Base-by-base conservation (phyloP, 2,797 vertebrate genomes). In the Paguma larvata region DNA sequence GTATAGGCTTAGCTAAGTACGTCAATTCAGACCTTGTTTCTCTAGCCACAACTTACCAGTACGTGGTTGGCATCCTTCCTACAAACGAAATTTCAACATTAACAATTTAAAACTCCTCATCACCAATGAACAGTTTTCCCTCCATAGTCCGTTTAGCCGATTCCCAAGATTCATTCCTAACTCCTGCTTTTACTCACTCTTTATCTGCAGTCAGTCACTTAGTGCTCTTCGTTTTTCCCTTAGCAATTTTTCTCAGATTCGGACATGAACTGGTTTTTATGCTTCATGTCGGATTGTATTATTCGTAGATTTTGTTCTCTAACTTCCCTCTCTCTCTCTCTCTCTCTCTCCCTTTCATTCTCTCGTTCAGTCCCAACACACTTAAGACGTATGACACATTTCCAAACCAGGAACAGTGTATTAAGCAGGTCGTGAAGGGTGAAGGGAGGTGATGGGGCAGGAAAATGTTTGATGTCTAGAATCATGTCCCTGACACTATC, bases 241-340 rank as follows among this genome's bases (percentile, higher is more conserved):
- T 82, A 27, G 6, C 32, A 48, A 34, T 73, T 92, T 84, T 88
- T 72, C 85, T 87, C 30, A 84, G 53, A 84, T 68, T 92, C 85
- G 75, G 32, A 44, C 7, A 68, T 86, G 34, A 87, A 86, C 25
- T 68, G 38, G 34, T 86, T 85, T 85, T 85, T 59, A 80, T 13
- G 41, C 46, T 88, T 65, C 83, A 85, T 63, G 5, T 65, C 19
- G 87, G 23, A 85, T 72, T 90, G 75, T 75, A 27, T 30, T 59
- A 78, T 91, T 93, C 46, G 85, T 93, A 84, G 32, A 10, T 89
- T 97, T 96, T 88, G 15, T 72, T 90, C 38, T 70, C 53, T 67
- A 34, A 7, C 18, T 80, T 95, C 62, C 62, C 38, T 73, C 53
- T 73, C 2, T 78, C 44, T 90, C 48, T 83, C 32, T 68, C 63